These are phyloP conservation scores for Condylura cristata DNA, from an alignment of 2,113 vertebrate genomes.

Conservation along the genomic window DNA sequence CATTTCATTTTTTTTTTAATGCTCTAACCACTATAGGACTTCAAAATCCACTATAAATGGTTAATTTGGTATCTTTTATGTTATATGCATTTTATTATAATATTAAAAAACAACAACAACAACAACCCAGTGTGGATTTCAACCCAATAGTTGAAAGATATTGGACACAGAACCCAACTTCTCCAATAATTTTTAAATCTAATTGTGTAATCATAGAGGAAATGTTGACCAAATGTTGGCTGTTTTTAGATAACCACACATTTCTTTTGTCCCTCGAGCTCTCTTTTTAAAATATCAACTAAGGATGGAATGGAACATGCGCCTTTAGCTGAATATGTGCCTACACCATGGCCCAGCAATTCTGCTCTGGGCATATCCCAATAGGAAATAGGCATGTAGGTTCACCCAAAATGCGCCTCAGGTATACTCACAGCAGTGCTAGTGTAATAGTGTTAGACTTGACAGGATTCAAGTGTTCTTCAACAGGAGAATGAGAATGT, in stretches of 20 bases:
- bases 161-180: background rate
- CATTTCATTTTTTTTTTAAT: background rate
- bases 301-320: background rate
- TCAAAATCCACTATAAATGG: background rate
- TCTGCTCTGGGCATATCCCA: accelerated
- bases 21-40: background rate
- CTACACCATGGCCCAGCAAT: background rate
- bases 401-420: background rate
- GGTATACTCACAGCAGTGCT: background rate
- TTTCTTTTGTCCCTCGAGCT: background rate
- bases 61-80: background rate
- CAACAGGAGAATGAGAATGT: background rate
- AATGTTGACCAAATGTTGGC: background rate
- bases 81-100: background rate
- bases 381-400: too few species aligned
- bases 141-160: background rate
- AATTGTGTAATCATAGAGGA: background rate
- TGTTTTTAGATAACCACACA: background rate
- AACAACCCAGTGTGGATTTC: background rate
- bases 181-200: background rate
- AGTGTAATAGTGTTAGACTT: background rate
- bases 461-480: background rate
- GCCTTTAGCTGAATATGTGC: background rate
- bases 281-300: background rate
- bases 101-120: background rate